Percentiles rank a stretch among this genome's conserved stretches.
These are phyloP conservation scores for Tenthredo distinguenda DNA, from an alignment of 2,888 invertebrate species.

Conservation along the genomic window DNA sequence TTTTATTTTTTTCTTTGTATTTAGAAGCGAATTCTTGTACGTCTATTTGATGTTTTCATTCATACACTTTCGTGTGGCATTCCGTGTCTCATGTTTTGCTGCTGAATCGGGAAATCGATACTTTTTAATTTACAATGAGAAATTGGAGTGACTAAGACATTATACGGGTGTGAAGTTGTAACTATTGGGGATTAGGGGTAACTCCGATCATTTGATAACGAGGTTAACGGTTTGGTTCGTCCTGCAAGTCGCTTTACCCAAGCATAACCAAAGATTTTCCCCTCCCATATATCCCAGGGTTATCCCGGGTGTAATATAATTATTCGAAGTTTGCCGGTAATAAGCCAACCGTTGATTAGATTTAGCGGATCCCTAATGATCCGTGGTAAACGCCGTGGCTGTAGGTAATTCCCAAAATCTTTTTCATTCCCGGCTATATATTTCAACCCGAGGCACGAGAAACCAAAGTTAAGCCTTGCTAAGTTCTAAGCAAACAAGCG, in stretches of 20 bases:
- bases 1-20: no score
- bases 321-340: conserved; percentile 70
- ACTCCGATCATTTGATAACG: conserved; percentile 28
- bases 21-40: background rate
- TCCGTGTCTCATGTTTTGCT: background rate
- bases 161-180: conserved; percentile 7
- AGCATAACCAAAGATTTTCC: conserved; percentile 36
- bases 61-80: background rate
- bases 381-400: conserved; percentile 35
- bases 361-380: conserved; percentile 50
- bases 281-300: conserved; percentile 14
- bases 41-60: background rate
- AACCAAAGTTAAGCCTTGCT: background rate
- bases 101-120: background rate
- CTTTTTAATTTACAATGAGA: background rate
- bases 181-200: background rate
- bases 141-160: background rate
- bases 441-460: background rate
- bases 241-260: conserved; percentile 34
- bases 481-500: background rate
- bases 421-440: background rate
- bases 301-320: conserved; percentile 67
- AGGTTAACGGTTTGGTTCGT: conserved; percentile 34
- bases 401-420: background rate
- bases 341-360: conserved; percentile 61